Conservation (phyloP, 2,113 vertebrate species). For the Meriones unguiculatus region DNA sequence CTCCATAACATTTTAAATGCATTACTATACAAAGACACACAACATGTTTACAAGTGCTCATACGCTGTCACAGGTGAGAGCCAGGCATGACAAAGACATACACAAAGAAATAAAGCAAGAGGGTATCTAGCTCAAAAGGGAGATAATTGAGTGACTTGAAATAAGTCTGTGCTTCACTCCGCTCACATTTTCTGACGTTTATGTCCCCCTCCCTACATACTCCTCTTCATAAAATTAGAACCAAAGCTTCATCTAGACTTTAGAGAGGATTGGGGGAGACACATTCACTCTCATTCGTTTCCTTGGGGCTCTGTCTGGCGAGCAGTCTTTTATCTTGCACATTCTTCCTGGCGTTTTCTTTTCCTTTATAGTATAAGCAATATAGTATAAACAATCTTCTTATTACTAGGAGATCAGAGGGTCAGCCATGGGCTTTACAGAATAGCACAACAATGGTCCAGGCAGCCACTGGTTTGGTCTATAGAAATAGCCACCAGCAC, state of each 20-base stretch:
- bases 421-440: neutral
- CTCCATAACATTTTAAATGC: conserved; percentile 11
- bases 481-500: conserved; percentile 34
- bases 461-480: conserved; percentile 1
- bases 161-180: neutral
- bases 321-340: neutral
- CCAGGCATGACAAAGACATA: neutral
- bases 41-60: neutral
- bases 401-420: neutral
- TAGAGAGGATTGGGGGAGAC: neutral
- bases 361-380: neutral
- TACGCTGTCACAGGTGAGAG: neutral
- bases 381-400: neutral
- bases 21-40: neutral
- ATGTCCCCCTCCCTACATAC: neutral
- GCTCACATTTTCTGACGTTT: neutral
- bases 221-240: neutral
- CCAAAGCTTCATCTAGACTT: neutral
- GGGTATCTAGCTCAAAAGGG: neutral
- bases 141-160: neutral
- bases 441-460: neutral
- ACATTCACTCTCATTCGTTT: neutral
- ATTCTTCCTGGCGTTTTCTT: neutral
- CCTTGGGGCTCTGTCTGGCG: neutral
- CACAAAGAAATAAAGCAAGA: neutral